Base-by-base conservation (phyloP, 1,140 invertebrate species). In the Macrotrachela quadricornifera region DNA sequence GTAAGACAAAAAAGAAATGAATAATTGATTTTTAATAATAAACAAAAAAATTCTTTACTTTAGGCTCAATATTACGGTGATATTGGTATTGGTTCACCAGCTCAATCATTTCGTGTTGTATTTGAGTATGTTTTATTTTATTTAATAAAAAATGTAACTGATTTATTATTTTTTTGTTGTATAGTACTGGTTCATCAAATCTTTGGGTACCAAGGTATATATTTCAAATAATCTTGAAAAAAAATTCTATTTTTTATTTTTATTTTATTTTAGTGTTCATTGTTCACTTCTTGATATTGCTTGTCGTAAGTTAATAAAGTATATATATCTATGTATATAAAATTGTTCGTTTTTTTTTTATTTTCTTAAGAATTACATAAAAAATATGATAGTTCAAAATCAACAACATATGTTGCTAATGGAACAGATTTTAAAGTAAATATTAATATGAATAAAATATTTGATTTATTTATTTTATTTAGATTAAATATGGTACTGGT, bases 11-110 rank as follows among this genome's bases (percentile, higher is more conserved):
- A 38, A 1, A 38, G 15, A 13, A 30, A 17, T 37, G 12, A 15
- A 15, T 49, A 2, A 18, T 2, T 4, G 21, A 4, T 18, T 57
- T 15, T 39, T 45, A 51, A 13, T 6, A 18, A 17, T 46, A 39
- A 56, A 57, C 43, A 48, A n/a, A n/a, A n/a, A 13, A 36, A 46
- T 50, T 45, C 56, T 58, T 49, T 56, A 48, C 68, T 73, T 49
- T 64, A 86, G 82, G 87, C 91, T 54, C 92, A 99, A 71, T 99
- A 99, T 70, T 99, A 85, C 73, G 92, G 92, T 14, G 76, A 76
- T 1, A 95, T 97, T 58, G 71, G 74, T 0, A 88, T 97, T 69
- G 92, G 92, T 54, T 81, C 77, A 42, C 92, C 92, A 17, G 78
- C 83, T 38, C 92, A 99, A 72, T 73, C 72, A 1, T 99, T 97